Conservation (phyloP, 2,113 vertebrate genomes). For the Sander vitreus region DNA sequence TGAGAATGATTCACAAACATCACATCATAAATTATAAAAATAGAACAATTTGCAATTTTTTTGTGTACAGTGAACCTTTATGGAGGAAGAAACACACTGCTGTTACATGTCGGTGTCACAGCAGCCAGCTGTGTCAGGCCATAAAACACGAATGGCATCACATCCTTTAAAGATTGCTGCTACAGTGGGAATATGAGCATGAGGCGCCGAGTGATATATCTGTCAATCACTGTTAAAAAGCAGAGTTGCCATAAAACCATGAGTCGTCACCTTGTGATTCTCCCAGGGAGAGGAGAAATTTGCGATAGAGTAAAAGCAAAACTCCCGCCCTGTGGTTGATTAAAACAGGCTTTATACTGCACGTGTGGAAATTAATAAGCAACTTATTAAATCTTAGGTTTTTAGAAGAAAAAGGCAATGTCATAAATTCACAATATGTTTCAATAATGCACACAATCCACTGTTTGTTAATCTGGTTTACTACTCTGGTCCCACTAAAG, state of each 20-base stretch:
- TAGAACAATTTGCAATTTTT: background rate
- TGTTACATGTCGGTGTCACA: constrained; percentile 33
- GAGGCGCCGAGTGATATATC: constrained; percentile 63
- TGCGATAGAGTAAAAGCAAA: constrained; percentile 29
- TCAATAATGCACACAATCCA: constrained; percentile 30
- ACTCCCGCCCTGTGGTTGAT: constrained; percentile 9
- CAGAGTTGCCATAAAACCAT: constrained; percentile 45
- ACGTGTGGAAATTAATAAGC: constrained; percentile 12
- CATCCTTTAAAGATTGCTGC: constrained; percentile 63
- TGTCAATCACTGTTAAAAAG: constrained; percentile 49
- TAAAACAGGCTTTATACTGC: constrained; percentile 8
- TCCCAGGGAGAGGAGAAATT: constrained; percentile 17
- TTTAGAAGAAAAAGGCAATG: background rate
- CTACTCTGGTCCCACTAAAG: background rate
- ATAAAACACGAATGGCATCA: constrained; percentile 77
- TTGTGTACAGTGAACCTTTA: constrained; percentile 33
- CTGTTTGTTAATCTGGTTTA: constrained; percentile 36
- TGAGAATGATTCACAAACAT: background rate
- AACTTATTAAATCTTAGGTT: background rate
- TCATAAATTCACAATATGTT: constrained; percentile 22
- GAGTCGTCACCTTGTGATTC: constrained; percentile 35
- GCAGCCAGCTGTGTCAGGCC: constrained; percentile 54
- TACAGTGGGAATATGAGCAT: constrained; percentile 49
- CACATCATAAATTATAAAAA: constrained; percentile 1
- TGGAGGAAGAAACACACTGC: constrained; percentile 3